Percentiles rank a stretch among this genome's conserved stretches.
Evolutionary conservation across 2,797 vertebrate genomes (phyloP).

Genomic region (Megalops cyprinoides): DNA sequence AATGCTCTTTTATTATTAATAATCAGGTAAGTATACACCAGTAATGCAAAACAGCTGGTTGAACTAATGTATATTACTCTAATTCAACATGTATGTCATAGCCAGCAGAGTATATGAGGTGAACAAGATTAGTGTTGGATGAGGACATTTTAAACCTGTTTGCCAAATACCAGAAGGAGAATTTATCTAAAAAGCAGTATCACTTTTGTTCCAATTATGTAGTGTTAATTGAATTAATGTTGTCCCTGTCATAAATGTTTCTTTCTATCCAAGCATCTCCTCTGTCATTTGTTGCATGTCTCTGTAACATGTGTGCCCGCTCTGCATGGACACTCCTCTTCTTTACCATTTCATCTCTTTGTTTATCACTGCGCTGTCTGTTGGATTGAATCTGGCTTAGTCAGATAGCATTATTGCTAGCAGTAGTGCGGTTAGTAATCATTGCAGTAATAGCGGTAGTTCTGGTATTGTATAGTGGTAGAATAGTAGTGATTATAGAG

Average conservation of each 20-base stretch:
- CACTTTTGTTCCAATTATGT: neutral
- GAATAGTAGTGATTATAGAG: too few relatives aligned
- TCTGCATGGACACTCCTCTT: slow-evolving; percentile 39
- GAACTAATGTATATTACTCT: neutral
- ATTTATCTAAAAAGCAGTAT: neutral
- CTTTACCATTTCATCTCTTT: neutral
- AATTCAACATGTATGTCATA: neutral
- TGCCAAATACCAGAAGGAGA: neutral
- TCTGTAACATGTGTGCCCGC: slow-evolving; percentile 45
- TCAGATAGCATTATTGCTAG: neutral
- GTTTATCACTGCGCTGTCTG: neutral
- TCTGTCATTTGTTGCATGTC: slow-evolving; percentile 50
- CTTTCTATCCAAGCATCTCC: slow-evolving; percentile 40
- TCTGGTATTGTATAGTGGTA: too few relatives aligned
- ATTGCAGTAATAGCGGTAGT: neutral
- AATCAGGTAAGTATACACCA: neutral
- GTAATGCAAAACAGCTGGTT: too few relatives aligned
- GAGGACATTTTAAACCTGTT: neutral
- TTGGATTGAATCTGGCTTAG: neutral
- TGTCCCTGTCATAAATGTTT: neutral
- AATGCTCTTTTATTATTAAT: neutral
- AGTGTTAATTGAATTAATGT: slow-evolving; percentile 15
- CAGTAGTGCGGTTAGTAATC: neutral
- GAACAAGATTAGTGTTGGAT: neutral
- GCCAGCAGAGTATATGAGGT: neutral